Base-by-base conservation (phyloP, 2,888 invertebrate genomes). In the Drosophila cognata region DNA sequence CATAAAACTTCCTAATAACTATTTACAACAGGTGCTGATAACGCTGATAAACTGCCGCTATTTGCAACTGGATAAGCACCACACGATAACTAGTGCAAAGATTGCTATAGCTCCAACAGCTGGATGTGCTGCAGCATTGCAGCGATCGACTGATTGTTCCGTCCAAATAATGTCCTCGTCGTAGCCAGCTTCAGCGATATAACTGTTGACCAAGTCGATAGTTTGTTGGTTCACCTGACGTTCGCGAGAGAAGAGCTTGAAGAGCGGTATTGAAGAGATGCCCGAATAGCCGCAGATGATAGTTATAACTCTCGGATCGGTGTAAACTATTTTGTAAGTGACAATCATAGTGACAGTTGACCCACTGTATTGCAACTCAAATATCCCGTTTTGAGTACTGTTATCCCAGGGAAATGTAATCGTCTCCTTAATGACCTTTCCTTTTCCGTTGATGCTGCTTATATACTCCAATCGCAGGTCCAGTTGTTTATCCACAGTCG, bases 271-370 rank as follows among this genome's bases (percentile, higher is more conserved):
- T 3, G 77, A 66, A 5, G 76, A 79, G 16, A 77, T 7, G 18
- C 72, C 65, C 1, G 81, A 55, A 50, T 80, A 88, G 25, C 89
- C 89, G 51, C 89, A 89, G 3, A 89, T 41, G 0, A 82, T 0
- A 2, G 81, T 64, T 31, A 77, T 7, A 5, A n/a, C 7, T 0
- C 33, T 25, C 35, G 79, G 74, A 51, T 77, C 64, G n/a, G 61
- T 73, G 0, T 48, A 52, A 8, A 81, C 53, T 33, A 90, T 11
- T 35, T 84, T 85, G 56, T 83, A 90, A 7, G 69, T 79, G 13
- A 90, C 52, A 0, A 28, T 29, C 0, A 79, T 16, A 7, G 33
- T 66, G 1, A n/a, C 0, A 2, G 1, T 1, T 8, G 50, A 3
- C 11, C 38, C 33, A 3, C 58, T 46, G 63, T 79, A 90, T 0